Base-by-base conservation (phyloP, 53 echinoderm and acorn worm genomes). In the Holothuria scabra region DNA sequence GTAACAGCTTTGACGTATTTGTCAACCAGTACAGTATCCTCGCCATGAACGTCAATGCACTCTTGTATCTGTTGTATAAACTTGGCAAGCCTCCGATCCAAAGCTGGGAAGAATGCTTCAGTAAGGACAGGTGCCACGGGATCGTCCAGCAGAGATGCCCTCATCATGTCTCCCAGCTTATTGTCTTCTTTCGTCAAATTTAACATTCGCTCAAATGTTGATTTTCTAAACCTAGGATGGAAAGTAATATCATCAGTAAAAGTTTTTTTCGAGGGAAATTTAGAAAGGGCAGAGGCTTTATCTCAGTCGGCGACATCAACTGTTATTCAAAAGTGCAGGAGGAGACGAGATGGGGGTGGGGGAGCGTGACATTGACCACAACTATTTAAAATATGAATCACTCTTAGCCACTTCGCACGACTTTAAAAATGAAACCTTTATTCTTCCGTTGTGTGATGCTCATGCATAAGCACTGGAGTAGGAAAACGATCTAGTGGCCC, bases 91-190 rank as follows among this genome's bases (percentile, higher is more conserved):
- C 95, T 79, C 22, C 95, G 85, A 86, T 95, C 95, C 79, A 95
- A 59, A 28, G 92, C 86, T 24, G 59, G 56, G 16, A 95, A 67
- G 68, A 90, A 83, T n/a, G 65, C 67, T 41, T 95, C 95, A 4
- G 86, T 84, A 24, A 95, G 56, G 61, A 95, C 88, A 8, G 95
- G 95, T 61, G 92, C 29, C 16, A 95, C 66, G 25, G 86, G 75
- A 67, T 95, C 95, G 59, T 67, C 67, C 34, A 67, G 72, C 66
- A 95, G 80, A 23, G 92, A 86, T 4, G 63, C 19, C 26, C 90
- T 85, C 56, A 95, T 58, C 22, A 88, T 84, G 59, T 90, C 87
- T 52, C 95, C 92, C 58, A 95, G 83, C 32, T 74, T 78, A 9
- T 72, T 72, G 12, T 49, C 72, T 16, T 65, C 41, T 26, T 34